Conservation (phyloP, 2,888 invertebrate genomes). For the Stictocephala bisonia region DNA sequence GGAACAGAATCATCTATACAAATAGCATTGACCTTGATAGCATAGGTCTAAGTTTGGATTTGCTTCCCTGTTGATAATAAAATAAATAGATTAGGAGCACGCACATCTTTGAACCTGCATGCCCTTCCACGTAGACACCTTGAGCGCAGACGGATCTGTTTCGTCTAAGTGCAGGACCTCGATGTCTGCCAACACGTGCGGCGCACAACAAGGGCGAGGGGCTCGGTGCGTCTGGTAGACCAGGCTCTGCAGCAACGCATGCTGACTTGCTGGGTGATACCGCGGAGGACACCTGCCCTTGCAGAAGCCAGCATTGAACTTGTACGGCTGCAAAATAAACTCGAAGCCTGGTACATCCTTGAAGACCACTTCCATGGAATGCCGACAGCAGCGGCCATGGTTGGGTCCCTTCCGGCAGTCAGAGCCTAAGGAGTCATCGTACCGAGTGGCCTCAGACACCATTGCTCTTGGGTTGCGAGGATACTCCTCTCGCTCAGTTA, state of each 20-base stretch:
- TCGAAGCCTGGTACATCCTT: slow-evolving; percentile 72
- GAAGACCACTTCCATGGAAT: slow-evolving; percentile 74
- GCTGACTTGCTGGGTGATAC: slow-evolving; percentile 77
- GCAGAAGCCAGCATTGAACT: slow-evolving; percentile 78
- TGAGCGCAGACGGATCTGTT: slow-evolving; percentile 71
- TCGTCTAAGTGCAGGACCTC: slow-evolving; percentile 76
- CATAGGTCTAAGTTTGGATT: no score
- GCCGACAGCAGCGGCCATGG: slow-evolving; percentile 70
- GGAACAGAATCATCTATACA: no score
- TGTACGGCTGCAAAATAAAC: slow-evolving; percentile 76
- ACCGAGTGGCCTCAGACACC: not conserved
- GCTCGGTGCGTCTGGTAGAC: slow-evolving; percentile 73
- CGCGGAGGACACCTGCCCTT: slow-evolving; percentile 68
- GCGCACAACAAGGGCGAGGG: slow-evolving; percentile 76
- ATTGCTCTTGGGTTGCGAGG: slow-evolving; percentile 11
- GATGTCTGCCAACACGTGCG: slow-evolving; percentile 73
- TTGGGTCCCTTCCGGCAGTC: slow-evolving; percentile 46
- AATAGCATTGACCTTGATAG: no score
- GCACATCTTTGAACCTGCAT: slow-evolving; percentile 79
- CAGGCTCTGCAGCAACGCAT: slow-evolving; percentile 76
- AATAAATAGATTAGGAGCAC: slow-evolving; percentile 66
- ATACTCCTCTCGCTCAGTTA: slow-evolving; percentile 11
- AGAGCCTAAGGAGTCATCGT: slow-evolving; percentile 27
- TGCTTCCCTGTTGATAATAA: no score
- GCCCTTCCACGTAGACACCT: slow-evolving; percentile 76